These are phyloP conservation scores for Drosophila limbata DNA, from an alignment of 2,888 invertebrate genomes.

Conservation along the genomic window DNA sequence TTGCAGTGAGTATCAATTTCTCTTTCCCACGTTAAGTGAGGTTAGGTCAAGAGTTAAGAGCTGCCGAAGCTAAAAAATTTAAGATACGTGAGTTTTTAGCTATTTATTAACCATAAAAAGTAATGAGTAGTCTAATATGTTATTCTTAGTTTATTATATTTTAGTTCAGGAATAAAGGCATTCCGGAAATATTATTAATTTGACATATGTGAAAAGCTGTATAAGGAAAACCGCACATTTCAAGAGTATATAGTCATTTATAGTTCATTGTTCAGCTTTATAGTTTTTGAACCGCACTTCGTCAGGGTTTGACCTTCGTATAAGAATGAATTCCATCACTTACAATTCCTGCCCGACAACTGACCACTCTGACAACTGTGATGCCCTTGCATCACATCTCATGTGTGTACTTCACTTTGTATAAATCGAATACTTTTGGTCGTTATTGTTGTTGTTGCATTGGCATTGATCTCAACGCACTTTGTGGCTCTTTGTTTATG, in stretches of 20 bases:
- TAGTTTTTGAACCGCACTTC: slow-evolving; percentile 11
- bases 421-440: slow-evolving; percentile 28
- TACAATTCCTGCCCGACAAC: slow-evolving; percentile 20
- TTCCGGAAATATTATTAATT: not conserved
- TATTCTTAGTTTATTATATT: not conserved
- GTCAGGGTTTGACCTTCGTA: slow-evolving; percentile 35
- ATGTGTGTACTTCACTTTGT: slow-evolving; percentile 14
- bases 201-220: slow-evolving; percentile 2
- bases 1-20: slow-evolving; percentile 20
- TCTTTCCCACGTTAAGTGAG: slow-evolving; percentile 61
- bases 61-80: not conserved
- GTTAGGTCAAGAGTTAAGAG: not conserved
- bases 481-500: slow-evolving; percentile 38
- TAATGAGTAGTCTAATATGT: not conserved
- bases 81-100: not conserved
- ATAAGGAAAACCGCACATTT: not conserved
- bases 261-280: not conserved
- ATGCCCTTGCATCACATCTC: slow-evolving; percentile 8
- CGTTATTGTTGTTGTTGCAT: slow-evolving; percentile 30
- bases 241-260: not conserved
- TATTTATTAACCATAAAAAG: not conserved
- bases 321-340: slow-evolving; percentile 13
- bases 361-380: not conserved
- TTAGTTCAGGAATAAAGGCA: not conserved
- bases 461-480: slow-evolving; percentile 44